Base-by-base conservation (phyloP, 2,113 vertebrate species). In the Ifrita kowaldi region DNA sequence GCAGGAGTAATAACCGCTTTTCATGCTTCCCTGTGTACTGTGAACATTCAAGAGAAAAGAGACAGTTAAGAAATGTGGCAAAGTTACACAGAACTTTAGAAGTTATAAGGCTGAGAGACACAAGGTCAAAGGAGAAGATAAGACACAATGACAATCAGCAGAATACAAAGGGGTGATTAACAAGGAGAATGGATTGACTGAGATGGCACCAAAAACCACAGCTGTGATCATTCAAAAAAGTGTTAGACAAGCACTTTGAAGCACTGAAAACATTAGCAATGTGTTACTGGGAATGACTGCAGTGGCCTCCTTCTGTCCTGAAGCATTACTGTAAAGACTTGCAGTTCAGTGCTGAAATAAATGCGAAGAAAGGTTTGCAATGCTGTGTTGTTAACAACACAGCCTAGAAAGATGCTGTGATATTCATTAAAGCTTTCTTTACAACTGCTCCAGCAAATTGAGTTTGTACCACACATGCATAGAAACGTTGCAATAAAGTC, bases 261-360 rank as follows among this genome's bases (percentile, higher is more conserved):
- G 27, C 30, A 41, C 71, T 32, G 64, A 55, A 91, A 86, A 80
- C 44, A 16, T 63, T 26, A 87, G 26, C 0, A 1, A 7, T 39
- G 28, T 83, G 44, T 65, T 87, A 49, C 81, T 83, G 50, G 65
- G 67, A 75, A 70, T 0, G 3, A 68, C 49, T 77, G 69, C 20
- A 77, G 67, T 69, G 71, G 89, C 84, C 80, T 84, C 52, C 80
- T 97, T 95, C 88, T 95, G 73, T 94, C 94, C 41, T 71, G 37
- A 95, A 74, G 7, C 46, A 91, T 86, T 94, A 83, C 16, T 73
- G 35, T 83, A 77, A 87, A 64, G 46, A 65, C 13, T 53, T 79
- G 33, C 64, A 83, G 14, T 44, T 80, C 41, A 53, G 14, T 73
- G 24, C 7, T 73, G 37, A 89, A 90, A 77, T 41, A 64, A 88